These are phyloP conservation scores for Teleiodes luculella DNA, from an alignment of 2,888 invertebrate genomes.

Conservation along the genomic window DNA sequence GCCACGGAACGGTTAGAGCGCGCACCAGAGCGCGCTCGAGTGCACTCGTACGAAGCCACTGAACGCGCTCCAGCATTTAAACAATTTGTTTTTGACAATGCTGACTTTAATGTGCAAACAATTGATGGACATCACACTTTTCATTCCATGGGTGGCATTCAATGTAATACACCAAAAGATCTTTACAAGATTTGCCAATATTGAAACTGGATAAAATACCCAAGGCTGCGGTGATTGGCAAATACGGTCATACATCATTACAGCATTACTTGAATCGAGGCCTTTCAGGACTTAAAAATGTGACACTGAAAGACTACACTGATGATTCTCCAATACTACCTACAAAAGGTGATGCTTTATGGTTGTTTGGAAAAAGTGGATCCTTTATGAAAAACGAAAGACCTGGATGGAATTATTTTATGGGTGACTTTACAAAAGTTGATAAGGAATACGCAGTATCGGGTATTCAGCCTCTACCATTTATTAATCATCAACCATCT, in stretches of 20 bases:
- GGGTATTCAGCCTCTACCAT: neutral
- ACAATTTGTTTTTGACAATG: too few relatives aligned
- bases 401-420: neutral
- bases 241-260: neutral
- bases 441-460: neutral
- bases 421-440: neutral
- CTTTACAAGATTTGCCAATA: neutral
- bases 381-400: neutral
- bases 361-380: neutral
- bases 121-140: slow-evolving; percentile 19
- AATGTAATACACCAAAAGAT: slow-evolving; percentile 1
- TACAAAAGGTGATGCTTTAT: slow-evolving; percentile 22
- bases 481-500: neutral
- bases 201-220: neutral
- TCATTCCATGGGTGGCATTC: slow-evolving; percentile 21
- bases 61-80: too few relatives aligned
- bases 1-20: too few relatives aligned
- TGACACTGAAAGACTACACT: neutral
- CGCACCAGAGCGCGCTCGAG: too few relatives aligned
- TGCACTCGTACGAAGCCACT: too few relatives aligned
- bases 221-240: neutral
- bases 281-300: neutral
- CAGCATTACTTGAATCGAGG: neutral
- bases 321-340: slow-evolving; percentile 17
- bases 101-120: neutral